These are phyloP conservation scores for Tillus elongatus DNA, from an alignment of 2,888 invertebrate genomes.

Conservation along the genomic window DNA sequence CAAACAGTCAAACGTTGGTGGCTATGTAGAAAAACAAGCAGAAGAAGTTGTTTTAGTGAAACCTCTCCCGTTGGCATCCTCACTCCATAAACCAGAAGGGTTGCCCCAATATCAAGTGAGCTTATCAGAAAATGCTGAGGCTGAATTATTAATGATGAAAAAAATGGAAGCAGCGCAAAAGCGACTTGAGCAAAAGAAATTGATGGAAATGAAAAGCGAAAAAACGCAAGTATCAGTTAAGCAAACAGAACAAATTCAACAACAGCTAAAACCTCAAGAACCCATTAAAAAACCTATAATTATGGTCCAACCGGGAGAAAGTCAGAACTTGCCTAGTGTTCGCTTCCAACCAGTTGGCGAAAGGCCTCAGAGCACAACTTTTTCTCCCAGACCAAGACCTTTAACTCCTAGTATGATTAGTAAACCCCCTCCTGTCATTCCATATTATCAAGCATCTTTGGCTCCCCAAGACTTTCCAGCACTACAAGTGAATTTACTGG, in stretches of 20 bases:
- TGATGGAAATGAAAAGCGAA: constrained; percentile 11
- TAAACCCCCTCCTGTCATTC: constrained; percentile 66
- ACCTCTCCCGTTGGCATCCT: constrained; percentile 25
- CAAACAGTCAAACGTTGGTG: constrained; percentile 13
- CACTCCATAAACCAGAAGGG: constrained; percentile 51
- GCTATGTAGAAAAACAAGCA: constrained; percentile 25
- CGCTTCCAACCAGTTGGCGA: constrained; percentile 60
- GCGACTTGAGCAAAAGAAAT: constrained; percentile 22
- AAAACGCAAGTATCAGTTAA: constrained; percentile 8
- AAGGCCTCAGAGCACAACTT: constrained; percentile 38
- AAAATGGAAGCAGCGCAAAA: constrained; percentile 26
- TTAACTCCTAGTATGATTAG: constrained; percentile 64
- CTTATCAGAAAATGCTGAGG: constrained; percentile 37
- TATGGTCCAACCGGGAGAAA: constrained; percentile 30
- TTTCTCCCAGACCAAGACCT: constrained; percentile 50
- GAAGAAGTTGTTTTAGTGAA: constrained; percentile 31
- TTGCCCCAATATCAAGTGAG: constrained; percentile 59
- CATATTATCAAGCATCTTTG: constrained; percentile 70
- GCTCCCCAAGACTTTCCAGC: constrained; percentile 58
- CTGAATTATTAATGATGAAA: constrained; percentile 28
- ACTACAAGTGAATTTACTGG: constrained; percentile 50
- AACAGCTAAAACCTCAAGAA: constrained; percentile 11
- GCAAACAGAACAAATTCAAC: constrained; percentile 14
- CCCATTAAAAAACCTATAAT: constrained; percentile 30
- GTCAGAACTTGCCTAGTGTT: too few relatives aligned